These are phyloP conservation scores for Tiaroga cobitis DNA, from an alignment of 2,797 vertebrate species.

Conservation along the genomic window DNA sequence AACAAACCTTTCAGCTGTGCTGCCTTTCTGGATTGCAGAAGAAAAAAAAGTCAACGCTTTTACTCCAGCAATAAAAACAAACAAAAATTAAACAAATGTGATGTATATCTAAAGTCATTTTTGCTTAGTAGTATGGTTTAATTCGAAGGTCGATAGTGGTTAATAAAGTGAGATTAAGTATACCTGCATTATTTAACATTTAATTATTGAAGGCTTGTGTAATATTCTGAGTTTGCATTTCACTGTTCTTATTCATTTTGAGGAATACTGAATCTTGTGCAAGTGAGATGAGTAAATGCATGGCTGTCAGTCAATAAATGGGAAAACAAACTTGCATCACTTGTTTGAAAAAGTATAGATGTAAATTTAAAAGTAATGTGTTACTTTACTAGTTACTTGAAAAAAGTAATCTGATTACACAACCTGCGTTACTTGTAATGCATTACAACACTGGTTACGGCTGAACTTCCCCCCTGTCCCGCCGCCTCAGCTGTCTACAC, in stretches of 20 bases:
- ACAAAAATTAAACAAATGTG: not conserved
- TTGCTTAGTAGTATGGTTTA: not conserved
- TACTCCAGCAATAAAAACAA: not conserved
- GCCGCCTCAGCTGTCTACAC: slow-evolving; percentile 83
- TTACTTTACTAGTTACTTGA: not conserved
- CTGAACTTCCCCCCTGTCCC: not conserved
- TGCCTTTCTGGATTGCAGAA: not conserved
- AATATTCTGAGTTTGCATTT: not conserved
- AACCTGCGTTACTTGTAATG: not conserved
- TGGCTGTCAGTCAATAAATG: not conserved
- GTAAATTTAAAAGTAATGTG: not conserved
- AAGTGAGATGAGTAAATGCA: not conserved
- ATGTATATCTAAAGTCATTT: not conserved
- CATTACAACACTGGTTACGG: not conserved
- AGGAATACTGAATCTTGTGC: not conserved
- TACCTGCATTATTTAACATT: no score
- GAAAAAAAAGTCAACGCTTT: not conserved
- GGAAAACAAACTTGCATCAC: not conserved
- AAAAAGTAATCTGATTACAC: not conserved
- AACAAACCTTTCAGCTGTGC: not conserved
- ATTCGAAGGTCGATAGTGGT: not conserved
- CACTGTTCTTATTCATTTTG: no score
- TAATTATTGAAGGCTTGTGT: not conserved
- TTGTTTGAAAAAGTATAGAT: not conserved
- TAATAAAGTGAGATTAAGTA: not conserved